Percentiles rank a stretch among this genome's conserved stretches.
Conservation (phyloP, 1,140 invertebrate genomes). For the Thaumatotibia leucotreta region DNA sequence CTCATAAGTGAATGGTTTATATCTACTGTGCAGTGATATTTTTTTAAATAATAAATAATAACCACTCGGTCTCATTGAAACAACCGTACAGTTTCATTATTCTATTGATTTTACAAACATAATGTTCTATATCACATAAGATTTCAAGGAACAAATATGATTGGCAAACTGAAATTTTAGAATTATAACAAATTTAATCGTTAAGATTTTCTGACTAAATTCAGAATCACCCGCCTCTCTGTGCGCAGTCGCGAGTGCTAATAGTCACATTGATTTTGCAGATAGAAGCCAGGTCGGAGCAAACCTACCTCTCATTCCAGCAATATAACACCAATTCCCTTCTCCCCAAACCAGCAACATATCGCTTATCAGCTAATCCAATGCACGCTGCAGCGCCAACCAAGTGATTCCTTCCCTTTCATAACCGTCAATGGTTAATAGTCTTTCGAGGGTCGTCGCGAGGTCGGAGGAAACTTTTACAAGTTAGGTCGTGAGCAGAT, state of each 20-base stretch:
- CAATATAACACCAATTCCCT: conserved; percentile 19
- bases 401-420: neutral
- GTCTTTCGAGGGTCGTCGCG: neutral
- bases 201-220: no score
- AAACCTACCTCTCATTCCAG: conserved; percentile 53
- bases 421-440: neutral
- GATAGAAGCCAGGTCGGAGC: conserved; percentile 71
- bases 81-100: no score
- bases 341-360: conserved; percentile 2
- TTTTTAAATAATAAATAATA: no score
- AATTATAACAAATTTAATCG: no score
- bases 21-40: no score
- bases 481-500: conserved; percentile 40
- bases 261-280: conserved; percentile 76
- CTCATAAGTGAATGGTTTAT: no score
- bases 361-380: conserved; percentile 15
- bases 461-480: conserved; percentile 15
- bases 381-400: neutral
- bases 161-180: no score
- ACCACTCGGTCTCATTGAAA: no score
- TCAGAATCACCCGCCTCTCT: conserved; percentile 27
- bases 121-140: no score
- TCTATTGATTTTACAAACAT: no score
- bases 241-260: conserved; percentile 75
- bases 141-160: no score